Base-by-base conservation (phyloP, 2,888 invertebrate genomes). In the Yponomeuta malinellus region DNA sequence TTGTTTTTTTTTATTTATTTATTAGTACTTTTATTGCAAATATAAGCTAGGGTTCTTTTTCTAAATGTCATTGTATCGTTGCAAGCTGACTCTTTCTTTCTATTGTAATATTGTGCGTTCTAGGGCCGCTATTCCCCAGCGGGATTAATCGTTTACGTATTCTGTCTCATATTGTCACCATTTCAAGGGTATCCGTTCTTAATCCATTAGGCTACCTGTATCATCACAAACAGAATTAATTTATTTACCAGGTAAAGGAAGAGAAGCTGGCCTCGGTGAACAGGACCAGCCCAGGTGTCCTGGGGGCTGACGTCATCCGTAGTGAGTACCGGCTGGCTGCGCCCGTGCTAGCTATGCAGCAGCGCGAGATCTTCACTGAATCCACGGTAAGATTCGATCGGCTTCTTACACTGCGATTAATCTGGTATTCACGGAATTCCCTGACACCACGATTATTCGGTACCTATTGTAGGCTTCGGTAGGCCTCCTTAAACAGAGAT, bases 321-420 rank as follows among this genome's bases (percentile, higher is more conserved):
- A 90, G 88, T 74, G 91, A 91, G 74, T 92, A 92, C 78, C 78
- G 90, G 6, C 81, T 91, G 4, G 83, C 88, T 0, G 82, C 86
- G 43, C 82, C 82, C 3, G 75, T 77, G 37, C 73, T 85, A 1
- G 83, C 88, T 10, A 79, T 95, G 73, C 95, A 95, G 75, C 95
- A 95, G 75, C 86, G 95, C 69, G 95, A 95, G 78, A 94, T 95
- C 72, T 93, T 95, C 63, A 94, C 94, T 52, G 95, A 95, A 78
- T 94, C 94, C 23, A 94, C 94, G 5, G 94, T 94, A 76, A 80
- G 83, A 37, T 76, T 69, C 63, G 5, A 59, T 31, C 33, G 4
- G 37, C 37, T 37, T 5, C 37, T 37, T 37, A 37, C 37, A 37
- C 63, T 5, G 37, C 37, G 6, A 63, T 12, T 63, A 63, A 0